phyloP scores from a whole-genome alignment of 1,140 invertebrate genomes.

The Drosophila auraria region DNA sequence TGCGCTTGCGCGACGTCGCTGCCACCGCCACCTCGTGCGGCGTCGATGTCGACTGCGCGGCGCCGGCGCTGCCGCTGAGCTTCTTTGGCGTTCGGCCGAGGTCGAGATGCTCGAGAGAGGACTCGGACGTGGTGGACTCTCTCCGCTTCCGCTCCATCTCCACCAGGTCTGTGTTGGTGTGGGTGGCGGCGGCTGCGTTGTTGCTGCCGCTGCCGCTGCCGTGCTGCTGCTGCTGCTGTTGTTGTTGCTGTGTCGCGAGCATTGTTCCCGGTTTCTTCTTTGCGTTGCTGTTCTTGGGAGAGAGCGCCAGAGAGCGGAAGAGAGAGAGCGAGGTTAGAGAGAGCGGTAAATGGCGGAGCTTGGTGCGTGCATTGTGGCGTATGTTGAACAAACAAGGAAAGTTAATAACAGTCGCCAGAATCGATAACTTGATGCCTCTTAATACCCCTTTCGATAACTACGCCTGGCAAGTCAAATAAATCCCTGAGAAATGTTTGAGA shows the following conservation, averaged over 20 bases:
- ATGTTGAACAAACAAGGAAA: neutral
- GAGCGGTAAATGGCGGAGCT: neutral
- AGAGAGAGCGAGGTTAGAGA: neutral
- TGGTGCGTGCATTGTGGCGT: too few species aligned
- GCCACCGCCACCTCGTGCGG: conserved; percentile 50
- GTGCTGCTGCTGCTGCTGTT: conserved; percentile 29
- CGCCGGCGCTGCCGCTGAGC: conserved; percentile 58
- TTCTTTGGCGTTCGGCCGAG: conserved; percentile 82
- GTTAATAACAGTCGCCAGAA: neutral
- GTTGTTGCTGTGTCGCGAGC: conserved; percentile 64
- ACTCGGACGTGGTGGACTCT: conserved; percentile 81
- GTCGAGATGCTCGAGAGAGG: conserved; percentile 82
- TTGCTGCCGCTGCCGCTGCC: conserved; percentile 31
- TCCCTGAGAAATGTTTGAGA: too few species aligned
- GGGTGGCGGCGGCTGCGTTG: neutral
- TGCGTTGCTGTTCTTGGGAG: conserved; percentile 9
- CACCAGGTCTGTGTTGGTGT: neutral
- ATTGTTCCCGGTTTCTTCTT: conserved; percentile 43
- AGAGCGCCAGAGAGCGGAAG: neutral
- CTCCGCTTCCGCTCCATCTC: conserved; percentile 75
- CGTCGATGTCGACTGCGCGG: conserved; percentile 72
- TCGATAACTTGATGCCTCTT: too few species aligned
- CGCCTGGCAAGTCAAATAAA: too few species aligned
- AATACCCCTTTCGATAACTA: too few species aligned
- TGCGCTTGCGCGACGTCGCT: conserved; percentile 61